phyloP scores from a whole-genome alignment of 2,797 vertebrate genomes.

The Melanotaenia parkinsoni region DNA sequence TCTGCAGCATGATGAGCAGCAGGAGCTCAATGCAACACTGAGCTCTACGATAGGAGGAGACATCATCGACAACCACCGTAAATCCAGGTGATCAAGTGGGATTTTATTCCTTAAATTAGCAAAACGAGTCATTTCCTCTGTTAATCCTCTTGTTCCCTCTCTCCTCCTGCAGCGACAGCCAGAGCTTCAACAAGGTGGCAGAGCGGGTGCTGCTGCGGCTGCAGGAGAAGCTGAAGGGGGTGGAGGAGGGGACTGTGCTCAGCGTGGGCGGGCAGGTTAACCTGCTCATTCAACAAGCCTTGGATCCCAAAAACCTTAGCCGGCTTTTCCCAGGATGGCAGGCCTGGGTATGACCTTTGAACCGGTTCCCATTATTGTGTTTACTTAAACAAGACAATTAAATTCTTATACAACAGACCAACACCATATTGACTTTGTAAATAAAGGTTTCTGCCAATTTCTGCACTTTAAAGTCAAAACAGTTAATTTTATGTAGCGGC shows the following conservation, averaged over 20 bases:
- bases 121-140: not conserved
- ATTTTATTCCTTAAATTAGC: not conserved
- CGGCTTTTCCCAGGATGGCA: slow-evolving; percentile 94
- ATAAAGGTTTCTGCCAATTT: not conserved
- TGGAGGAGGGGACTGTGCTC: slow-evolving; percentile 94
- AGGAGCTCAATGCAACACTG: slow-evolving; percentile 88
- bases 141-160: not conserved
- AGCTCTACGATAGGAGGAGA: slow-evolving; percentile 78
- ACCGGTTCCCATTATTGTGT: too few relatives aligned
- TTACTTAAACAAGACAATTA: too few relatives aligned
- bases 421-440: not conserved
- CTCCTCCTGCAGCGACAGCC: slow-evolving; percentile 81
- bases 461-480: slow-evolving; percentile 11
- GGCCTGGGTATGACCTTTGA: slow-evolving; percentile 87
- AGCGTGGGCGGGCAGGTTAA: slow-evolving; percentile 96
- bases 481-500: not conserved
- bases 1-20: slow-evolving; percentile 93
- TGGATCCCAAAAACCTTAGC: slow-evolving; percentile 97
- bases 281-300: slow-evolving; percentile 97
- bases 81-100: slow-evolving; percentile 77
- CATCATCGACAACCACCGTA: slow-evolving; percentile 84
- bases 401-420: not conserved
- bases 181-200: slow-evolving; percentile 97
- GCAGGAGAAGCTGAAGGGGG: slow-evolving; percentile 98
- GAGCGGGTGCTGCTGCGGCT: slow-evolving; percentile 95